Conservation (phyloP, 1,140 invertebrate genomes). For the Drepana arcuata region DNA sequence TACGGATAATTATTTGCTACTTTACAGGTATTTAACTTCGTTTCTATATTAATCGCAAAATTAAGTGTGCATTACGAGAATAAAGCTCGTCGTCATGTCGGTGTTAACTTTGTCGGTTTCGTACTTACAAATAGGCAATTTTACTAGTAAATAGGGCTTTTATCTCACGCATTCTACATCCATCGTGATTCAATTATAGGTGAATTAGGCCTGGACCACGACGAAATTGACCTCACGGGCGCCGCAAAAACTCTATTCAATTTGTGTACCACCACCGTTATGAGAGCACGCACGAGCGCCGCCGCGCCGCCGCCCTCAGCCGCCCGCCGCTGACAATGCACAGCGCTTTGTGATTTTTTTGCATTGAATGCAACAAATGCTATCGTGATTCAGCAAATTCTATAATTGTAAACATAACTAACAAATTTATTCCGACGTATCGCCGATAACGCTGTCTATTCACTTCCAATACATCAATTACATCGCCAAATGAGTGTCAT, state of each 20-base stretch:
- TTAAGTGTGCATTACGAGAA: too few relatives aligned
- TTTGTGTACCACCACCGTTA: conserved; percentile 61
- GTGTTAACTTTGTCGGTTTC: too few relatives aligned
- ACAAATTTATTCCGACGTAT: conserved; percentile 52
- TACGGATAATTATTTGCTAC: too few relatives aligned
- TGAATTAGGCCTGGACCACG: conserved; percentile 46
- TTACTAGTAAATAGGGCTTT: not conserved
- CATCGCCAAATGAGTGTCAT: conserved; percentile 14
- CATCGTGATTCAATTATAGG: conserved; percentile 43
- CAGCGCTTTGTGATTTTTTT: conserved; percentile 36
- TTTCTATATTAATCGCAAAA: not conserved
- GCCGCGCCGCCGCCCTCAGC: conserved; percentile 19
- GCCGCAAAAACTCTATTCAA: conserved; percentile 55
- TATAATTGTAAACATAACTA: conserved; percentile 53
- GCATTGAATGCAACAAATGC: conserved; percentile 46
- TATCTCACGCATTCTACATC: not conserved
- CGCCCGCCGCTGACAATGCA: conserved; percentile 13
- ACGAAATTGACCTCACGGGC: conserved; percentile 28
- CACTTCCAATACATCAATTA: conserved; percentile 45
- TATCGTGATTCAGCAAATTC: conserved; percentile 46
- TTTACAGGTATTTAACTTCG: not conserved
- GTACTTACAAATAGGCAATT: not conserved
- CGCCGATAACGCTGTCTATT: conserved; percentile 34
- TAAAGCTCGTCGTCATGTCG: too few relatives aligned
- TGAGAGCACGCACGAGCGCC: conserved; percentile 43